phyloP scores from a whole-genome alignment of 1,140 invertebrate genomes.

The Neodiprion lecontei region DNA sequence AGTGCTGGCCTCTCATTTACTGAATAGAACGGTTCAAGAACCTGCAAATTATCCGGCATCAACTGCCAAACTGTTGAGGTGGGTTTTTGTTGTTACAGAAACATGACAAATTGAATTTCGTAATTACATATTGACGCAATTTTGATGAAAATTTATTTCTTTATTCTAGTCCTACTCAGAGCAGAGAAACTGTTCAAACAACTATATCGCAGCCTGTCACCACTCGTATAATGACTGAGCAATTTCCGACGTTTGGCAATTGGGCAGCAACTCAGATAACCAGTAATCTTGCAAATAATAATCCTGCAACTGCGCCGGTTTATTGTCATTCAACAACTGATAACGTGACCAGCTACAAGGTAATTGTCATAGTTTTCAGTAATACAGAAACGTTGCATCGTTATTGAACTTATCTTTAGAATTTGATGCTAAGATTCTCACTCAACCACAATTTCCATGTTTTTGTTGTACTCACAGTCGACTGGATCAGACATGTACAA shows the following conservation, averaged over 20 bases:
- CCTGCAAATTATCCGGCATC: not conserved
- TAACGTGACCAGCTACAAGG: not conserved
- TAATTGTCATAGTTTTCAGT: not conserved
- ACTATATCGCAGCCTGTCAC: not conserved
- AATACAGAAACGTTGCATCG: too few relatives aligned
- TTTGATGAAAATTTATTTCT: too few relatives aligned
- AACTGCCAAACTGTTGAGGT: not conserved
- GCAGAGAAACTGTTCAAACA: not conserved
- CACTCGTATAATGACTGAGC: slow-evolving; percentile 35
- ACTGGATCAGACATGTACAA: slow-evolving; percentile 28
- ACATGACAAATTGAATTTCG: not conserved
- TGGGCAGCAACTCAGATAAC: slow-evolving; percentile 42
- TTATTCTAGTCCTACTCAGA: too few relatives aligned
- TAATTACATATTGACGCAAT: too few relatives aligned
- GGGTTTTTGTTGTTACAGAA: not conserved
- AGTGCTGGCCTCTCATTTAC: slow-evolving; percentile 2
- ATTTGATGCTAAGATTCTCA: too few relatives aligned
- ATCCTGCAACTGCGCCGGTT: not conserved
- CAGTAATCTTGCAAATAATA: slow-evolving; percentile 24
- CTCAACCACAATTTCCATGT: too few relatives aligned
- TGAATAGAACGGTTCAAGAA: not conserved
- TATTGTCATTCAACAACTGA: not conserved
- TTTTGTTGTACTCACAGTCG: slow-evolving; percentile 17
- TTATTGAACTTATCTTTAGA: too few relatives aligned
- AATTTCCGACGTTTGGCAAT: slow-evolving; percentile 52